Conservation (phyloP, 2,888 invertebrate species). For the Himalopsyche japonica region DNA sequence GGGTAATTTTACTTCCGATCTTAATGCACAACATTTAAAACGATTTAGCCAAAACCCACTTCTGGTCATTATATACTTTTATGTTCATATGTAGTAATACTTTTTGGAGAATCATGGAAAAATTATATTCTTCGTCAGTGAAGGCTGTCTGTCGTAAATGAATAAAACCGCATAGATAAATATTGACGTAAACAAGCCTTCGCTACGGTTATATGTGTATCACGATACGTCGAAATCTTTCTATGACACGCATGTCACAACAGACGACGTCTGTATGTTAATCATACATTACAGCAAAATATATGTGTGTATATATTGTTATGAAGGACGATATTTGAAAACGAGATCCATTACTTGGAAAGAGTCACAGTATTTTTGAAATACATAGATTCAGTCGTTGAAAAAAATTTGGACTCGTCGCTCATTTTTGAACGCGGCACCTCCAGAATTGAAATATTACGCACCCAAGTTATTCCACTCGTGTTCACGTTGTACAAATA, state of each 20-base stretch:
- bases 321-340: neutral
- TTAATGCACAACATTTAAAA: too few species aligned
- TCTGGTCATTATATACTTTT: too few species aligned
- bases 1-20: too few species aligned
- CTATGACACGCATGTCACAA: neutral
- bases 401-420: neutral
- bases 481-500: neutral
- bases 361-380: neutral
- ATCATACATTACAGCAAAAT: neutral
- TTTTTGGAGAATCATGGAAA: too few species aligned
- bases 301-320: neutral
- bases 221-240: neutral
- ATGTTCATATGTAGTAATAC: too few species aligned
- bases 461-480: neutral
- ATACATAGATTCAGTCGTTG: neutral
- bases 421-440: neutral
- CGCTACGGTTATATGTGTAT: neutral
- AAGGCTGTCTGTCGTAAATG: neutral
- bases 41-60: too few species aligned
- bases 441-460: neutral
- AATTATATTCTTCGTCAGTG: neutral
- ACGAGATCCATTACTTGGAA: neutral
- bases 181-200: neutral
- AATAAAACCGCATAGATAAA: neutral
- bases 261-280: neutral